These are phyloP conservation scores for Drosophila paulistorum DNA, from an alignment of 1,140 invertebrate genomes.

Conservation along the genomic window DNA sequence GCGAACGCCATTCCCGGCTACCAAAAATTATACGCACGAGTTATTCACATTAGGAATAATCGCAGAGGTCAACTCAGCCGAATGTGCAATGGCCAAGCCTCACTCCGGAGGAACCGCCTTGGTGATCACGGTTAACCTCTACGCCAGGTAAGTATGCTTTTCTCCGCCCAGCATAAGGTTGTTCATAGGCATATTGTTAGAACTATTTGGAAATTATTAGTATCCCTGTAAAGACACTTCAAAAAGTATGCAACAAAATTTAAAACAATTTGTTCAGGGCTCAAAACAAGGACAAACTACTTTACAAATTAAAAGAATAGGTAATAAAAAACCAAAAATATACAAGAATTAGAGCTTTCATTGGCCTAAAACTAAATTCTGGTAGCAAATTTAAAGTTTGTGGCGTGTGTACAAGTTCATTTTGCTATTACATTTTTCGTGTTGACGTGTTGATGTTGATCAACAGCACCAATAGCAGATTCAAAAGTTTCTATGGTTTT, in stretches of 20 bases:
- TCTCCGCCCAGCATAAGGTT: background rate
- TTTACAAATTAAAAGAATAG: too few species aligned
- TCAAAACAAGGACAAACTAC: background rate
- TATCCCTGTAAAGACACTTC: background rate
- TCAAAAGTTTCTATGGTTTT: background rate
- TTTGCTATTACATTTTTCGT: too few species aligned
- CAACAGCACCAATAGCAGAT: too few species aligned
- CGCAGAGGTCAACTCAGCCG: conserved; percentile 68
- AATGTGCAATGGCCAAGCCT: conserved; percentile 83
- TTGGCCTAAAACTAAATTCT: conserved; percentile 6
- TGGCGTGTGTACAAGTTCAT: too few species aligned
- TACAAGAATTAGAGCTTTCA: too few species aligned
- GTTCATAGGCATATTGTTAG: background rate
- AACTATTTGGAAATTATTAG: conserved; percentile 53
- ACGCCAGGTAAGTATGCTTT: conserved; percentile 85
- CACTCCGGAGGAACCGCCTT: conserved; percentile 87
- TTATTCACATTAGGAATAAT: conserved; percentile 83
- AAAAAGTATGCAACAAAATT: conserved; percentile 27
- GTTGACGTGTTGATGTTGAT: too few species aligned
- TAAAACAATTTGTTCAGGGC: background rate
- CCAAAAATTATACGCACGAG: conserved; percentile 83
- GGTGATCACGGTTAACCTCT: conserved; percentile 87
- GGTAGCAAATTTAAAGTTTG: too few species aligned
- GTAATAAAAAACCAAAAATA: too few species aligned
- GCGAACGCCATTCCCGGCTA: conserved; percentile 83